Evolutionary conservation across 2,888 invertebrate genomes (phyloP), one percentile per base, ranked within the genome.

Genomic region (Limenitis arthemis): DNA sequence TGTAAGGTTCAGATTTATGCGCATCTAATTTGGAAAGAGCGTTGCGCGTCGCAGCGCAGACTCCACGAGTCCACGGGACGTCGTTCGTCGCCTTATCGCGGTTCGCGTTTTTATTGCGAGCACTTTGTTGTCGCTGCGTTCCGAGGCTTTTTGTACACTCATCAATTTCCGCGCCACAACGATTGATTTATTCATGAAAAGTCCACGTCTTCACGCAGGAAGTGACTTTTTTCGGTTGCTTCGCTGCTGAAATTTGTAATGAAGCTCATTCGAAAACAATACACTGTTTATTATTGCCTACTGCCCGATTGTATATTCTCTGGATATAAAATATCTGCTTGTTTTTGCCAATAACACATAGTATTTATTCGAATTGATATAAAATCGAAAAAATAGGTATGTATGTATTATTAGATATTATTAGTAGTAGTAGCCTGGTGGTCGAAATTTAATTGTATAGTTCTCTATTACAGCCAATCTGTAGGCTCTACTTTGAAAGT

Each of bases 121-220:
- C 80, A 83, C 79, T 84, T 83, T 85, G 84, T 83, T 80, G 81
- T 77, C 75, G 76, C 72, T 72, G 67, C 75, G 77, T 73, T 75
- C 75, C 73, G 69, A 70, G 69, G 68, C 74, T 85, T 85, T 85
- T 85, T 85, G 79, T 65, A 65, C 73, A 66, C 78, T 75, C 82
- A 85, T 85, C 83, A 85, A 85, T 85, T 84, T 85, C 85, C 85
- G 79, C 85, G 85, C 84, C 81, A 83, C 73, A 61, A 57, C 73
- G 73, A 79, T 79, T 84, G 83, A 83, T 85, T 86, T 86, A 85
- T 86, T 85, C 85, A 86, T 85, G 84, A 83, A 79, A 75, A 72
- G 65, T 67, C 68, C 73, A 72, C 76, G 77, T 74, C 73, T 77
- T 74, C 73, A 78, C 81, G 80, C 81, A 84, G 84, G 85, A 85